Conservation (phyloP, 2,797 vertebrate genomes). For the Hemitrygon akajei region DNA sequence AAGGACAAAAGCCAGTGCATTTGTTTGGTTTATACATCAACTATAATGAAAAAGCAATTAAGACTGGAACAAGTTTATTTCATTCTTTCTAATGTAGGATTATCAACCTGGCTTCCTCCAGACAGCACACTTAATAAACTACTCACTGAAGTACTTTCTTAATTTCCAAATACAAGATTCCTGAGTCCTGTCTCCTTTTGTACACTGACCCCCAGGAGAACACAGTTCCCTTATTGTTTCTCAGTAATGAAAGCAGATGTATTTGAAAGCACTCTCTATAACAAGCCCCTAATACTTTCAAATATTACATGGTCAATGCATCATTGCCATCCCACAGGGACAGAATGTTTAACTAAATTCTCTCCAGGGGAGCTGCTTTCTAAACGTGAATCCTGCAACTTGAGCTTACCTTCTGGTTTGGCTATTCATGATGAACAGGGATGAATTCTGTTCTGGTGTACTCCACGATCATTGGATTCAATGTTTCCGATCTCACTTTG, state of each 20-base stretch:
- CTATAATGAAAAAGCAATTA: not conserved
- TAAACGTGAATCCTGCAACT: not conserved
- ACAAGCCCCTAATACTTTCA: not conserved
- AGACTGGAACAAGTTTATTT: not conserved
- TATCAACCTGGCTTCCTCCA: not conserved
- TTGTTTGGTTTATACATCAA: not conserved
- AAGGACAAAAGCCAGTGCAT: not conserved
- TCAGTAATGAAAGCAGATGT: not conserved
- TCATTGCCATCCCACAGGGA: not conserved
- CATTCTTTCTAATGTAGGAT: not conserved
- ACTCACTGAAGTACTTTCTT: not conserved
- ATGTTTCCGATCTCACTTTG: not conserved
- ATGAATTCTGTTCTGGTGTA: not conserved
- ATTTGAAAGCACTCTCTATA: not conserved
- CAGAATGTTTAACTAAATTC: not conserved
- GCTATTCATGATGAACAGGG: not conserved
- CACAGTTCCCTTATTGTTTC: not conserved
- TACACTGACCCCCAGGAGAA: conserved; percentile 9
- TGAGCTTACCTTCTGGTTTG: not conserved
- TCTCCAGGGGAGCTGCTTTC: not conserved
- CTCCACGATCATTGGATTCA: no score
- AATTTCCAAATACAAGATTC: not conserved
- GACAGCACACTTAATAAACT: not conserved
- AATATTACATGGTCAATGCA: not conserved
- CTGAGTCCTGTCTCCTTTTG: not conserved